Evolutionary conservation across 2,797 vertebrate species (phyloP), one percentile per base, ranked within the genome.

Genomic region (Lepilemur septentrionalis): DNA sequence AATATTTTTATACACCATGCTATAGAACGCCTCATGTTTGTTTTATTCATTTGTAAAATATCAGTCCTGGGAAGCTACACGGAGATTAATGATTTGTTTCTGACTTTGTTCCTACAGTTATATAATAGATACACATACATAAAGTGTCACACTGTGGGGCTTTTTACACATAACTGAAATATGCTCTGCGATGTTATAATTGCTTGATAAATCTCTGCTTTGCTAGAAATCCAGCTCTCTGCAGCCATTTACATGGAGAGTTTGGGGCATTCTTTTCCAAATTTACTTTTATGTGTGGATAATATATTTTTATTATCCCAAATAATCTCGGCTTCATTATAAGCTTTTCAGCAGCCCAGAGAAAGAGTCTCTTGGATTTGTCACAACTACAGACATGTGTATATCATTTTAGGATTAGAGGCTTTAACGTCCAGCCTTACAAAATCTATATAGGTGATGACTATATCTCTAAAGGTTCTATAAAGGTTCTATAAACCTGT

Each of bases 301-400:
- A 76, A 70, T 67, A 50, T 43, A 84, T 92, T 93, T 89, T 96
- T 69, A 86, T 85, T 92, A 76, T 81, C 38, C 57, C 52, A 79
- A 86, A 90, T 43, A 86, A 17, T 48, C 59, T 81, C 91, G 41
- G 28, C 41, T 81, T 95, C 25, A 14, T 75, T 61, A 73, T 50
- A 89, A 87, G 48, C 43, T 57, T 76, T 93, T 67, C 63, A 70
- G 72, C 67, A 91, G 43, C 48, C 69, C 72, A 69, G 5, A 75
- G 43, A 59, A 82, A 89, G 87, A 76, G n/a, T 95, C 11, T 18
- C 8, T 15, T 50, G 46, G 61, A 78, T 48, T 23, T 23, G 8
- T 83, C n/a, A 1, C 28, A 32, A 61, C 38, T 48, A 30, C 2
- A 90, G 59, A 91, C 14, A 46, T 28, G 28, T 67, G 57, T 9